Conservation (phyloP, 2,888 invertebrate genomes). For the Metalampra italica region DNA sequence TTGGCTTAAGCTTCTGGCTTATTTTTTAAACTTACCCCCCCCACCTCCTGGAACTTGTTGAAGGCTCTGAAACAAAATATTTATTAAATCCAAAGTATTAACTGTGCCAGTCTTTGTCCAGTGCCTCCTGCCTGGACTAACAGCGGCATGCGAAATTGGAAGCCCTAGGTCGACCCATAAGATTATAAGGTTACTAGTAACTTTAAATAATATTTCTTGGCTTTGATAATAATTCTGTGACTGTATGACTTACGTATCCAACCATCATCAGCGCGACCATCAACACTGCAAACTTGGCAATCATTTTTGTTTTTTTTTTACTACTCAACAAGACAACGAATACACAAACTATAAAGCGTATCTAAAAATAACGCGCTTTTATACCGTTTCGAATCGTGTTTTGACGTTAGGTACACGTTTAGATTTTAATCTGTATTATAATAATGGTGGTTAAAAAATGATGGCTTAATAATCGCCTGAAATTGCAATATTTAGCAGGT, state of each 20-base stretch:
- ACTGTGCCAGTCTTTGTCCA: too few species aligned
- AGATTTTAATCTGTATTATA: constrained; percentile 8
- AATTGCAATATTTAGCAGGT: constrained; percentile 1
- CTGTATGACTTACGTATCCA: constrained; percentile 27
- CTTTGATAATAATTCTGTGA: too few species aligned
- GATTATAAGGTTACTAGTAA: too few species aligned
- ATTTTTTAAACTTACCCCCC: too few species aligned
- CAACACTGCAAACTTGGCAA: constrained; percentile 21
- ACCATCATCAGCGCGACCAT: constrained; percentile 28
- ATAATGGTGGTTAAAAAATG: constrained; percentile 14
- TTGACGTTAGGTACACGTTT: not conserved
- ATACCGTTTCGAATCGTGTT: not conserved
- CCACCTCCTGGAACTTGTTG: too few species aligned
- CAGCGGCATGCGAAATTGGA: too few species aligned
- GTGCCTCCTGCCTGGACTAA: too few species aligned
- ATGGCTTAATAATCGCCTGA: constrained; percentile 25
- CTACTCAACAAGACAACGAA: not conserved
- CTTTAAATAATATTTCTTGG: too few species aligned
- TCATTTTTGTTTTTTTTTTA: constrained; percentile 20
- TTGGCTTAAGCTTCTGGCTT: too few species aligned
- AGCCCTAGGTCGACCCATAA: too few species aligned
- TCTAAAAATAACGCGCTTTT: not conserved
- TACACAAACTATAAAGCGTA: not conserved
- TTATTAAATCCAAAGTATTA: too few species aligned
- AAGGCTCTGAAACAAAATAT: too few species aligned